These are phyloP conservation scores for Shinisaurus crocodilurus DNA, from an alignment of 2,113 vertebrate species.

Conservation along the genomic window DNA sequence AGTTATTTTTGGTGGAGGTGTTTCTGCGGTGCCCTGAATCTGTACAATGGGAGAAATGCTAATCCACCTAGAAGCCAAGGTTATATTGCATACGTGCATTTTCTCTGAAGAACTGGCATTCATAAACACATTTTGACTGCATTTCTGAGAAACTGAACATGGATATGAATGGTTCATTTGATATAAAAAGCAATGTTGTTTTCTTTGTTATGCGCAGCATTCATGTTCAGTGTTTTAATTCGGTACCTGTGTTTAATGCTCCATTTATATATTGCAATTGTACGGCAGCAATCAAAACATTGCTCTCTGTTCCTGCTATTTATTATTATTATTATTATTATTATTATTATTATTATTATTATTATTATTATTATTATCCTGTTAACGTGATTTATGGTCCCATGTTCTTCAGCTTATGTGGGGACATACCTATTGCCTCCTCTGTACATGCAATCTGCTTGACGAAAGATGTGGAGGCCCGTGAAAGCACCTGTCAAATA, in stretches of 20 bases:
- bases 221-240: neutral
- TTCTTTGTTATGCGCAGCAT: neutral
- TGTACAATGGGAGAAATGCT: neutral
- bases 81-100: neutral
- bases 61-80: neutral
- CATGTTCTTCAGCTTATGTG: neutral
- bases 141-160: neutral
- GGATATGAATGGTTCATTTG: neutral
- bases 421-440: neutral
- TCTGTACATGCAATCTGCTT: neutral
- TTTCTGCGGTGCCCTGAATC: neutral
- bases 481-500: neutral
- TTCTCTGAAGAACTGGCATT: neutral
- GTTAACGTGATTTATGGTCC: neutral
- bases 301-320: neutral
- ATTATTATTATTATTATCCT: too few species aligned
- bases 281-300: neutral
- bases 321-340: too few species aligned
- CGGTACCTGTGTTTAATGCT: neutral
- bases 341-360: too few species aligned
- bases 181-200: neutral
- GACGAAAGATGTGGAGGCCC: neutral
- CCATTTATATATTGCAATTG: neutral
- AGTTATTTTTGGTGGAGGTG: neutral
- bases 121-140: neutral